Base-by-base conservation (phyloP, 2,888 invertebrate species). In the Drosophila hamatofila region DNA sequence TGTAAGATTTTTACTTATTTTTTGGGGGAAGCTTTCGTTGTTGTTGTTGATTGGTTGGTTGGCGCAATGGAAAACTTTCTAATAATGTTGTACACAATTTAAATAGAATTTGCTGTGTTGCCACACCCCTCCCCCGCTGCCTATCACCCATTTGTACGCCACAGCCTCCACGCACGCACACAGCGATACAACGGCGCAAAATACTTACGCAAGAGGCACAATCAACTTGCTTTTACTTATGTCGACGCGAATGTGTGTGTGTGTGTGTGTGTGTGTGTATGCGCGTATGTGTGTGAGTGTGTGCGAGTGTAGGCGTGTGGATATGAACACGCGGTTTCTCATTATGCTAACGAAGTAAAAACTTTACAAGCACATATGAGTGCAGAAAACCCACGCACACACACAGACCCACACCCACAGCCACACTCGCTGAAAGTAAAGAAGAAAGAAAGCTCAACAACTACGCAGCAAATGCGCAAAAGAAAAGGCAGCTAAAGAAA, bases 81-180 rank as follows among this genome's bases (percentile, higher is more conserved):
- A 91, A 91, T 91, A 91, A 91, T 91, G 89, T 90, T 91, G 91
- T 91, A 90, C 91, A 91, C 90, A 92, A 89, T 91, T 91, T 92
- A 91, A 91, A 91, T 92, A 91, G 92, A 91, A 91, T 91, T 91
- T 91, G 82, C 87, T 78, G 72, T 71, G 78, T 63, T 74, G 70
- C 44, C 49, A 56, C 60, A 44, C 60, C 51, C 11, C 35, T 61
- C 11, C 35, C 33, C 57, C 57, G 48, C 54, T 23, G 51, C 35
- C 52, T 11, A 23, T 14, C 35, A 14, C 56, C 30, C 52, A 46
- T 14, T 35, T 16, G 27, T 33, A 7, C 16, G 12, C 39, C 41
- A 25, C 56, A 62, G 27, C 41, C 62, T 21, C 46, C 48, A 51
- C 52, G 46, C 56, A 52, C 65, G 42, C 59, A 46, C 23, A 58